Conservation (phyloP, 2,797 vertebrate genomes). For the Sebastolobus altivelis region DNA sequence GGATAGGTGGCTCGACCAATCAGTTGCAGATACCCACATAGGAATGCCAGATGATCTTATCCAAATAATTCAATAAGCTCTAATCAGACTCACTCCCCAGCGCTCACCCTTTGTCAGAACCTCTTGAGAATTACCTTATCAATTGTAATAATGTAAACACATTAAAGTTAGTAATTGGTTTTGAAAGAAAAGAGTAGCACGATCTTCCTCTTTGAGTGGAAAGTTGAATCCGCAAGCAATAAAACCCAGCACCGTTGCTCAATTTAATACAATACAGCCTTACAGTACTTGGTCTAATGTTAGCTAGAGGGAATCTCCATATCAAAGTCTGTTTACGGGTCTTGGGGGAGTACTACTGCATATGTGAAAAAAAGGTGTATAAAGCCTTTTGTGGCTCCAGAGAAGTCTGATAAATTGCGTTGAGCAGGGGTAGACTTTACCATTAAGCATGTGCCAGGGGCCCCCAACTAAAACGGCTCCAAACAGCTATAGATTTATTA, state of each 20-base stretch:
- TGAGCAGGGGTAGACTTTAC: background rate
- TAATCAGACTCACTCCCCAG: conserved; percentile 36
- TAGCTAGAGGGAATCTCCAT: background rate
- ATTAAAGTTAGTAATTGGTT: background rate
- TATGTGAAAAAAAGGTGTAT: background rate
- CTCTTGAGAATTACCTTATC: conserved; percentile 12
- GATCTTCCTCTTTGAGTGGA: background rate
- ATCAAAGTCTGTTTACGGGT: background rate
- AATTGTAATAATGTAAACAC: conserved; percentile 4
- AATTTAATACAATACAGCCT: background rate
- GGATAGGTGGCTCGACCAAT: conserved; percentile 62
- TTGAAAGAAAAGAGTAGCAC: background rate
- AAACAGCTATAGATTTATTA: background rate
- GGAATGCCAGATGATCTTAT: conserved; percentile 61
- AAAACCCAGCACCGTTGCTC: background rate
- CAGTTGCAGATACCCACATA: conserved; percentile 52
- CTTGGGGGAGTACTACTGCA: background rate
- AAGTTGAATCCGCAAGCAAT: background rate
- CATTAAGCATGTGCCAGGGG: background rate
- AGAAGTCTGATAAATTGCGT: no score
- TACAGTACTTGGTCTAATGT: background rate
- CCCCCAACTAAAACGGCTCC: background rate
- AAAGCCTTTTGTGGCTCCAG: background rate
- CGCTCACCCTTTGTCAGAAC: conserved; percentile 28
- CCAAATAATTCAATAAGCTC: conserved; percentile 67